Evolutionary conservation across 2,797 vertebrate species (phyloP), one percentile per base, ranked within the genome.

Genomic region (Labeo calbasu): DNA sequence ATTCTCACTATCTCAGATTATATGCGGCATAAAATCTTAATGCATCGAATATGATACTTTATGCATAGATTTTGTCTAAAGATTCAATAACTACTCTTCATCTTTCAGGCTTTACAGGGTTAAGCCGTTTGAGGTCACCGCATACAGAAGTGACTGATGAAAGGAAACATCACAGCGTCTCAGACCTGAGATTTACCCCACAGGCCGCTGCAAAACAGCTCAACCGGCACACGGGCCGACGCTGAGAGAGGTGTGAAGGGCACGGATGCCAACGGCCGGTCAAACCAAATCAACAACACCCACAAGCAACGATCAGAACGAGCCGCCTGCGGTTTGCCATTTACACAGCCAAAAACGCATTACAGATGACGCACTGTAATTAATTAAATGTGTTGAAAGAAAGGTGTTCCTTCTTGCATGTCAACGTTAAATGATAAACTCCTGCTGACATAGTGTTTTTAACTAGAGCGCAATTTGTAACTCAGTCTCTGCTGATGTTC

Each of bases 161-260:
- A 92, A 92, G 93, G 91, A 93, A 94, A 92, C 88, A 90, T 89
- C 91, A 91, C 93, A 93, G 91, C 92, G n/a, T 78, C 92, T 94
- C 93, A 94, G 92, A 91, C 89, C 90, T 91, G 91, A 92, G 93
- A 94, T 92, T 93, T 93, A 91, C 92, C 93, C 92, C 93, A 92
- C 87, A 82, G 90, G 80, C 87, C 90, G 21, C 19, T 57, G 55
- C 55, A 90, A 91, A 92, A 89, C 92, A 91, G 91, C 91, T 89
- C 92, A 92, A 92, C 92, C 93, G 92, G 93, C 92, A 91, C 91
- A 92, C 91, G 90, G 91, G 90, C 87, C 85, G 87, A 84, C 89
- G 92, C 89, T 90, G 84, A 88, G 89, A 88, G 89, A 91, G 91
- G 46, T 40, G 68, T 75, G 55, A 36, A 63, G 89, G 89, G 70